Evolutionary conservation across 2,113 vertebrate species (phyloP).

Genomic region (Lycocorax pyrrhopterus): DNA sequence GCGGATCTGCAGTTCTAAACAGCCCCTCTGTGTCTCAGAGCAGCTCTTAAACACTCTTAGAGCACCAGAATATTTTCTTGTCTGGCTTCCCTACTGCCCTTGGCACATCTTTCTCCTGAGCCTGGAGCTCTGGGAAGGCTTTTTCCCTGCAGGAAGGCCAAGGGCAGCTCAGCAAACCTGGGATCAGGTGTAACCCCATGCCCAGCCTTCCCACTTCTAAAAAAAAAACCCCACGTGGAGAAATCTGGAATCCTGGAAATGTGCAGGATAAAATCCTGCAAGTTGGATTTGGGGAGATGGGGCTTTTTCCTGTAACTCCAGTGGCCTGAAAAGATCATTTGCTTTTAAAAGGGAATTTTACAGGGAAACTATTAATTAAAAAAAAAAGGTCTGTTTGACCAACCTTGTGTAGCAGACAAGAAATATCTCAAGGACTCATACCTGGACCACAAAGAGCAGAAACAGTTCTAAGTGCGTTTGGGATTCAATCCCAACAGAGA

Average conservation of each 20-base stretch:
- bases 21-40: not conserved
- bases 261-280: not conserved
- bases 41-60: not conserved
- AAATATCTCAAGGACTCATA: not conserved
- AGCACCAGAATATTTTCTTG: not conserved
- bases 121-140: not conserved
- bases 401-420: not conserved
- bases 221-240: rapidly evolving
- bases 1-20: not conserved
- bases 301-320: not conserved
- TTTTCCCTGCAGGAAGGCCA: not conserved
- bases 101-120: not conserved
- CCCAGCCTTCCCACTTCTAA: not conserved
- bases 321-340: not conserved
- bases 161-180: not conserved
- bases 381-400: not conserved
- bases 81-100: not conserved
- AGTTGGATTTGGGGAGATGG: not conserved
- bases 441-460: not conserved
- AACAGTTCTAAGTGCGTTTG: not conserved
- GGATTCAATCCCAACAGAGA: not conserved
- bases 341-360: not conserved
- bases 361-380: not conserved
- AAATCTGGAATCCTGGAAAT: not conserved
- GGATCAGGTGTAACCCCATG: not conserved